A percentile compares a stretch with the other conserved stretches of the same genome.
Conservation (phyloP, 2,888 invertebrate species). For the Cistogaster globosa region DNA sequence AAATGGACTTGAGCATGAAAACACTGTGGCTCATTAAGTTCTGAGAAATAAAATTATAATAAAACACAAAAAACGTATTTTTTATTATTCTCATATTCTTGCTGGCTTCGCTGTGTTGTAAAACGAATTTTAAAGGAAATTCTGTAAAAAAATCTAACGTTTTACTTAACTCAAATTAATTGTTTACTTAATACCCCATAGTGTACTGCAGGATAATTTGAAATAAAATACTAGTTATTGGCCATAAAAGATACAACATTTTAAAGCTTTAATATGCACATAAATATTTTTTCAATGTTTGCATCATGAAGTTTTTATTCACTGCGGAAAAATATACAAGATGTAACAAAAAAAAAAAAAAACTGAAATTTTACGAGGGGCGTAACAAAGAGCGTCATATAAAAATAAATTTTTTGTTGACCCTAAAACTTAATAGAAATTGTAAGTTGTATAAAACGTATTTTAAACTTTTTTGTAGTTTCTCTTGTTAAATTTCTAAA, state of each 20-base stretch:
- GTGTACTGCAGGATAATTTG: slow-evolving; percentile 39
- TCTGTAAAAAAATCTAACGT: neutral
- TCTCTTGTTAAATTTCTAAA: too few relatives aligned
- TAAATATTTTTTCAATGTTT: slow-evolving; percentile 14
- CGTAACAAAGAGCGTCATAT: neutral
- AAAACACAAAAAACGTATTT: neutral
- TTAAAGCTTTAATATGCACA: neutral
- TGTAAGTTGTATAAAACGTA: too few relatives aligned
- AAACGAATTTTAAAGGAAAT: neutral
- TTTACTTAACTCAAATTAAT: neutral
- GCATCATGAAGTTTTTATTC: slow-evolving; percentile 28
- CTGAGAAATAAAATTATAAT: neutral
- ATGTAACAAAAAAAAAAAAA: neutral
- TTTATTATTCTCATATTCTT: neutral
- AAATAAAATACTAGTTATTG: slow-evolving; percentile 34
- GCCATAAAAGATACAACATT: slow-evolving; percentile 20
- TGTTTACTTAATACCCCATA: neutral
- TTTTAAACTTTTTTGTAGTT: too few relatives aligned
- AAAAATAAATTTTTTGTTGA: too few relatives aligned
- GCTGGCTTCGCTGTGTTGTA: neutral
- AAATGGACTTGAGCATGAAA: slow-evolving; percentile 22
- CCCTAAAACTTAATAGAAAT: too few relatives aligned
- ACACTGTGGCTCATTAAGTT: slow-evolving; percentile 38
- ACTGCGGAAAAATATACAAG: slow-evolving; percentile 31
- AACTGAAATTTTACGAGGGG: neutral